Conservation (phyloP, 2,113 vertebrate genomes). For the Dicerorhinus sumatrensis region DNA sequence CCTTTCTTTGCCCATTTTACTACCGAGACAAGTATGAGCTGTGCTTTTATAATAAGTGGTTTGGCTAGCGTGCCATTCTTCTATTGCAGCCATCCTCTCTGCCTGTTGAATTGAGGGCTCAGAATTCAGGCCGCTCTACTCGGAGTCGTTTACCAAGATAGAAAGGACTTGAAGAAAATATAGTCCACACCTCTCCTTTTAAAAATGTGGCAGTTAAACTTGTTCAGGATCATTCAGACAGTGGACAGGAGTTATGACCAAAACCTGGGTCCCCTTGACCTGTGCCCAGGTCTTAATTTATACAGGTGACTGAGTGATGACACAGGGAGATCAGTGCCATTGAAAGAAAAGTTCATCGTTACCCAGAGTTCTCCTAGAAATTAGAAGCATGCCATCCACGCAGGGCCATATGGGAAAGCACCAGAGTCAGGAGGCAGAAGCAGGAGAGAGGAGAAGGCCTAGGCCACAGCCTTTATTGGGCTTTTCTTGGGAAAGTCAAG, state of each 20-base stretch:
- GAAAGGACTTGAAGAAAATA: slow-evolving; percentile 35
- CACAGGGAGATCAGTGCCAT: background rate
- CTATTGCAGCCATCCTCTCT: background rate
- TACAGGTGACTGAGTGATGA: background rate
- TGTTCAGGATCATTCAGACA: background rate
- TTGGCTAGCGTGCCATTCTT: background rate
- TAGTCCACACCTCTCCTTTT: background rate
- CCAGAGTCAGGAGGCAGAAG: background rate
- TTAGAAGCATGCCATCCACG: rapidly evolving
- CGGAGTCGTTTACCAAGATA: background rate
- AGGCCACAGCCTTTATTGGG: background rate
- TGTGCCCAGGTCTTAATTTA: background rate
- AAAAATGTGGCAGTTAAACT: background rate
- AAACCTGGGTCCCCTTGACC: background rate
- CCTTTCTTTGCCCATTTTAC: slow-evolving; percentile 50
- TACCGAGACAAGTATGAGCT: background rate
- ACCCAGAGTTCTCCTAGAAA: too few relatives aligned
- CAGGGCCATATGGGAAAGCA: background rate
- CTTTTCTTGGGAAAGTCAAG: background rate
- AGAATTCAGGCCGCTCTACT: background rate
- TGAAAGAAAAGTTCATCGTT: background rate
- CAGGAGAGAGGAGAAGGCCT: too few relatives aligned
- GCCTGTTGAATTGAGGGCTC: background rate
- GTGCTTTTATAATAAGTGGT: slow-evolving; percentile 40
- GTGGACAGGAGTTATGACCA: background rate